Conservation (phyloP, 2,888 invertebrate species). For the Aradus depressus region DNA sequence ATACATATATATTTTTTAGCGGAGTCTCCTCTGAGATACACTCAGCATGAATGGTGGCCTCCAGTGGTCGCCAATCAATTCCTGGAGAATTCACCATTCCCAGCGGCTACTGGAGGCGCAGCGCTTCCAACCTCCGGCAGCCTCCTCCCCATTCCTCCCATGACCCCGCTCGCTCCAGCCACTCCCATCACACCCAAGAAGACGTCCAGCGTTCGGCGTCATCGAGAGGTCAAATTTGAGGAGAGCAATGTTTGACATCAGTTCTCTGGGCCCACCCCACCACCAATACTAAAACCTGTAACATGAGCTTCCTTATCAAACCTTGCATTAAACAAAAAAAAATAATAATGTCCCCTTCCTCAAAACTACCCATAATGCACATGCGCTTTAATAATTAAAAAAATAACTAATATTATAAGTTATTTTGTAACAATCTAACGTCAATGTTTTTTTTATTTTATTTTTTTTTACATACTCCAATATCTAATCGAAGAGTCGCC, state of each 20-base stretch:
- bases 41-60: slow-evolving; percentile 48
- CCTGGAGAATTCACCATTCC: slow-evolving; percentile 55
- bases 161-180: slow-evolving; percentile 15
- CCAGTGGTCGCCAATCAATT: slow-evolving; percentile 63
- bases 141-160: slow-evolving; percentile 20
- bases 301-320: slow-evolving; percentile 16
- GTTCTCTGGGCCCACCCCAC: neutral
- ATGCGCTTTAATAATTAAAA: too few relatives aligned
- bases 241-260: slow-evolving; percentile 31
- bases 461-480: too few relatives aligned
- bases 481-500: too few relatives aligned
- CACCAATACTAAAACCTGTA: slow-evolving; percentile 16
- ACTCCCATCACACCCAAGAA: slow-evolving; percentile 23
- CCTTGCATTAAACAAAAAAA: too few relatives aligned
- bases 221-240: slow-evolving; percentile 32
- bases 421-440: too few relatives aligned
- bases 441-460: too few relatives aligned
- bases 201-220: slow-evolving; percentile 22
- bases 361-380: too few relatives aligned
- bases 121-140: slow-evolving; percentile 4
- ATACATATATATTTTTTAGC: slow-evolving; percentile 33
- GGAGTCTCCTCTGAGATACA: slow-evolving; percentile 40
- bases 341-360: too few relatives aligned
- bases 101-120: slow-evolving; percentile 27
- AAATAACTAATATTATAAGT: too few relatives aligned